Conservation (phyloP, 2,888 invertebrate species). For the Cryptocephalus primarius region DNA sequence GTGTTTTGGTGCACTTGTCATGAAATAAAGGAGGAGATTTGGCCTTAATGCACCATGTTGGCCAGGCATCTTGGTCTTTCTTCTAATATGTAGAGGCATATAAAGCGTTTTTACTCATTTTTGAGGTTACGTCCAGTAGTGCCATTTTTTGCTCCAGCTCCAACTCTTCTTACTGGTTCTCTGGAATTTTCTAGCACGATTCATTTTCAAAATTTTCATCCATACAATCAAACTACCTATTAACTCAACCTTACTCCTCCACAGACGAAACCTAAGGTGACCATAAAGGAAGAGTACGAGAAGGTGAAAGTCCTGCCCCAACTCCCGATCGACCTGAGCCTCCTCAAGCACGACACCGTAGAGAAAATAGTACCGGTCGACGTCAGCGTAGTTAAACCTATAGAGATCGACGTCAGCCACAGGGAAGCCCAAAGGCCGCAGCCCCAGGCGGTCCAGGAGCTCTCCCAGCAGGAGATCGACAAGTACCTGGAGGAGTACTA, state of each 20-base stretch:
- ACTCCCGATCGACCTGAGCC: slow-evolving; percentile 23
- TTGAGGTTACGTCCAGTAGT: too few relatives aligned
- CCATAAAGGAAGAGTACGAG: slow-evolving; percentile 2
- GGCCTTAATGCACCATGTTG: too few relatives aligned
- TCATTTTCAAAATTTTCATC: too few relatives aligned
- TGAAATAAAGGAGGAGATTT: too few relatives aligned
- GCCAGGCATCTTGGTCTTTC: too few relatives aligned
- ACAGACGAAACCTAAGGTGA: slow-evolving; percentile 3
- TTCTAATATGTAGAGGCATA: too few relatives aligned
- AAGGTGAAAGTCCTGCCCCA: slow-evolving; percentile 1
- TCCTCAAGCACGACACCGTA: slow-evolving; percentile 14
- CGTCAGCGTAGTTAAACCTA: slow-evolving; percentile 22
- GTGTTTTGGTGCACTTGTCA: too few relatives aligned
- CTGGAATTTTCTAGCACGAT: too few relatives aligned
- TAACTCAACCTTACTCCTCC: not conserved
- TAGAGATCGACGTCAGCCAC: slow-evolving; percentile 21
- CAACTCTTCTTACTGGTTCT: too few relatives aligned
- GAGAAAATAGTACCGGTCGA: slow-evolving; percentile 25
- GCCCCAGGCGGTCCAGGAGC: slow-evolving; percentile 17
- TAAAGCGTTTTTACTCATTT: too few relatives aligned
- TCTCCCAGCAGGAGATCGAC: slow-evolving; percentile 20
- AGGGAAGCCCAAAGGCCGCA: not conserved
- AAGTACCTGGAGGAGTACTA: slow-evolving; percentile 22
- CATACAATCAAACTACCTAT: not conserved
- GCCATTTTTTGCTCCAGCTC: too few relatives aligned